These are phyloP conservation scores for Papilio dardanus DNA, from an alignment of 1,140 invertebrate species.

Conservation along the genomic window DNA sequence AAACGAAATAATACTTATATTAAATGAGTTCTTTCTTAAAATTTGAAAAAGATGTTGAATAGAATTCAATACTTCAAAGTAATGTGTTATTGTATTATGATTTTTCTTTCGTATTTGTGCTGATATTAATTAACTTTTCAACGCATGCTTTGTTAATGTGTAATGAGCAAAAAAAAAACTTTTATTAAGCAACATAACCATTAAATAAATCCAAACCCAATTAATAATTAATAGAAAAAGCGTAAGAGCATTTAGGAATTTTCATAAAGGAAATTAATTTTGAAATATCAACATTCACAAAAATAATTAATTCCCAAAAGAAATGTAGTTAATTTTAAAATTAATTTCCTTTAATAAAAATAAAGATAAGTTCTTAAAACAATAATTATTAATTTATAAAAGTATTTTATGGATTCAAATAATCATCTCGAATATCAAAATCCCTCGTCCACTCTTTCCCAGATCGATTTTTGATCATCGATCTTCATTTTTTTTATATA, in stretches of 20 bases:
- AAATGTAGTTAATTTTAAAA: not conserved
- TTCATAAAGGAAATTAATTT: conserved; percentile 10
- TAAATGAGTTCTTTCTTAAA: conserved; percentile 37
- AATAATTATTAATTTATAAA: not conserved
- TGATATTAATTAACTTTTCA: not conserved
- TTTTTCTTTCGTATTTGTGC: not conserved
- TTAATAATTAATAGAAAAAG: not conserved
- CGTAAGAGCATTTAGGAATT: not conserved
- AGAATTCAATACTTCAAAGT: not conserved
- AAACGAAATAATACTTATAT: conserved; percentile 28
- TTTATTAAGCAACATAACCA: not conserved
- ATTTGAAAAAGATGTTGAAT: not conserved
- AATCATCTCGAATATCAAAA: too few species aligned
- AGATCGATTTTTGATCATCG: too few species aligned
- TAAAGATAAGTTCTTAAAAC: not conserved
- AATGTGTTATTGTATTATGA: not conserved
- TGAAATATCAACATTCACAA: not conserved
- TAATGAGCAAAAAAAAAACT: not conserved
- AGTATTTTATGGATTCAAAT: too few species aligned
- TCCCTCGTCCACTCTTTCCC: too few species aligned
- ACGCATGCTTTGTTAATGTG: not conserved
- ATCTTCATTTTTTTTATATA: too few species aligned
- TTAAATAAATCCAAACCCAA: not conserved
- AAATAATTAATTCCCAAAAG: not conserved
- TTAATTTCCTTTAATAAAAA: conserved; percentile 6